phyloP scores from a whole-genome alignment of 2,797 vertebrate species.

The Sardinella longiceps region DNA sequence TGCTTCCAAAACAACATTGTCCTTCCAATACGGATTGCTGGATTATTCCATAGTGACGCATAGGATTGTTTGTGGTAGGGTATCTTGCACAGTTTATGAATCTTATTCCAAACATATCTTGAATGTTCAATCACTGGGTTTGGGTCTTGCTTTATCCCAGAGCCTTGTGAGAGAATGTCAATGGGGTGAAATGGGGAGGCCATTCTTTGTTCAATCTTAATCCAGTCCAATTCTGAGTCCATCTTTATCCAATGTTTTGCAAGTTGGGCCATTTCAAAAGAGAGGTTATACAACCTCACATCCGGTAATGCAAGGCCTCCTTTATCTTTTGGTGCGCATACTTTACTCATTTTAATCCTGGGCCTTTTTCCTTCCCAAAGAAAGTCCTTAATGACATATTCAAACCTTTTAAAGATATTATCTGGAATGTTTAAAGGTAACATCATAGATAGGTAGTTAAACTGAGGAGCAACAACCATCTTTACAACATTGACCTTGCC shows the following conservation, averaged over 20 bases:
- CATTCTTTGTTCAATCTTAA: background rate
- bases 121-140: conserved; percentile 2
- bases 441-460: background rate
- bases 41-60: conserved; percentile 15
- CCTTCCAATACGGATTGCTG: conserved; percentile 19
- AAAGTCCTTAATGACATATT: conserved; percentile 14
- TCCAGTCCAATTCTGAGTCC: background rate
- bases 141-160: background rate
- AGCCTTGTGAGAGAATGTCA: no score
- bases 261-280: background rate
- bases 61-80: conserved; percentile 5
- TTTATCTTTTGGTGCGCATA: background rate
- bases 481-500: conserved; percentile 29
- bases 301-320: no score
- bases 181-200: no score
- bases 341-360: conserved; percentile 25
- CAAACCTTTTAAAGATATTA: background rate
- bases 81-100: background rate
- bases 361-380: conserved; percentile 22
- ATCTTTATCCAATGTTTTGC: background rate
- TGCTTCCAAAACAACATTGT: conserved; percentile 11
- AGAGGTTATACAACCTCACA: no score
- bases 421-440: conserved; percentile 17
- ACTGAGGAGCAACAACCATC: conserved; percentile 30
- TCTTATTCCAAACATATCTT: background rate